These are phyloP conservation scores for Drosophila meridionalis DNA, from an alignment of 2,888 invertebrate species.

Conservation along the genomic window DNA sequence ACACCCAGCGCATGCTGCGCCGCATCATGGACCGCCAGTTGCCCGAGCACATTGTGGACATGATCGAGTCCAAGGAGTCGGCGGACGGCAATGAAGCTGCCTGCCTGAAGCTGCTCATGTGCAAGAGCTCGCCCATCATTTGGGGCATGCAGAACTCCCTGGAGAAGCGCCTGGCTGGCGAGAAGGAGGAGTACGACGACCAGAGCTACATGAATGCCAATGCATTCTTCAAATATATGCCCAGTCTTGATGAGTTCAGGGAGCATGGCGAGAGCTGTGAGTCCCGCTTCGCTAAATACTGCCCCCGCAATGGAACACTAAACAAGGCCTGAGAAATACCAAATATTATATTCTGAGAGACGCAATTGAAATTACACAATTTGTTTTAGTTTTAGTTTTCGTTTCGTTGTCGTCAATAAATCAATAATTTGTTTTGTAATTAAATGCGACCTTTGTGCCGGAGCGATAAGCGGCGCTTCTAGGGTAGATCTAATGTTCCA, in stretches of 20 bases:
- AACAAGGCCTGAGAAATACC: background rate
- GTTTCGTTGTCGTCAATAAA: slow-evolving; percentile 43
- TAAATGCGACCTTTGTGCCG: slow-evolving; percentile 10
- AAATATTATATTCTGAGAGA: background rate
- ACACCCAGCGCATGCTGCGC: slow-evolving; percentile 86
- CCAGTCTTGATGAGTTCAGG: slow-evolving; percentile 87
- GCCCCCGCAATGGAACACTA: slow-evolving; percentile 61
- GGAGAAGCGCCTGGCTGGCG: slow-evolving; percentile 61
- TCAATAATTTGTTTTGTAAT: slow-evolving; percentile 41
- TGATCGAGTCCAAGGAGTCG: slow-evolving; percentile 86
- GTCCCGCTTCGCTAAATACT: slow-evolving; percentile 86
- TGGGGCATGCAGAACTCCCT: slow-evolving; percentile 91
- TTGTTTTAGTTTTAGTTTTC: slow-evolving; percentile 17
- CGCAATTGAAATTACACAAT: slow-evolving; percentile 2
- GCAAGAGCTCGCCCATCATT: slow-evolving; percentile 91
- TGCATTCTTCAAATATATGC: slow-evolving; percentile 88
- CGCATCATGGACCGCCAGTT: slow-evolving; percentile 88
- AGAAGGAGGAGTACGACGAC: slow-evolving; percentile 64
- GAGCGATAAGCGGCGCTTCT: slow-evolving; percentile 37
- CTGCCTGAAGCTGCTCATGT: slow-evolving; percentile 90
- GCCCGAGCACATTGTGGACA: slow-evolving; percentile 87
- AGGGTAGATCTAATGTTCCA: slow-evolving; percentile 62
- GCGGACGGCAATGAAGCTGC: slow-evolving; percentile 88
- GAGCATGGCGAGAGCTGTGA: slow-evolving; percentile 88
- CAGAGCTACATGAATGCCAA: slow-evolving; percentile 71